A percentile compares a stretch with the other conserved stretches of the same genome.
phyloP scores from a whole-genome alignment of 2,797 vertebrate species.

The Squalus acanthias region DNA sequence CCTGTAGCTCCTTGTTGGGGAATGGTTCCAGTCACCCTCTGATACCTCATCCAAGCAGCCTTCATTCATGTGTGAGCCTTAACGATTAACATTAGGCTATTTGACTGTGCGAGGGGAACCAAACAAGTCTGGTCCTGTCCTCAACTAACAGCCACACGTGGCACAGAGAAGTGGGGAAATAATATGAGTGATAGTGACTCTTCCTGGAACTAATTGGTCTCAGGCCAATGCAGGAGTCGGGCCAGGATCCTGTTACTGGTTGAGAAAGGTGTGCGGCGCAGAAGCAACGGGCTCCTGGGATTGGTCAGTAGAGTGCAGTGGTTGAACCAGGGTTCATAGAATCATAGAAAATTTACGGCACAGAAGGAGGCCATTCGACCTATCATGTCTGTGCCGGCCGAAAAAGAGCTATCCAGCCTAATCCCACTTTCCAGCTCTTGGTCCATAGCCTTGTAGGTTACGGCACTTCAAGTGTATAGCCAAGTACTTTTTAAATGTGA shows the following conservation, averaged over 20 bases:
- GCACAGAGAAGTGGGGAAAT: not conserved
- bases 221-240: not conserved
- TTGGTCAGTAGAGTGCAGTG: not conserved
- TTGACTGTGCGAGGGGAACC: not conserved
- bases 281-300: not conserved
- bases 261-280: not conserved
- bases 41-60: not conserved
- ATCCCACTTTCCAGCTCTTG: too few species aligned
- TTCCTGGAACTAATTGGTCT: not conserved
- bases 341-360: too few species aligned
- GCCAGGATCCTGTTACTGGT: not conserved
- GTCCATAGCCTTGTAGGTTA: too few species aligned
- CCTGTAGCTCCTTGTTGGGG: not conserved
- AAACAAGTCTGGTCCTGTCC: not conserved
- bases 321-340: not conserved
- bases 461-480: too few species aligned
- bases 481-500: too few species aligned
- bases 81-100: not conserved
- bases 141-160: not conserved
- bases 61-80: not conserved
- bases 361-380: too few species aligned
- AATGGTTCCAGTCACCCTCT: not conserved
- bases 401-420: too few species aligned
- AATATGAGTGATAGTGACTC: not conserved
- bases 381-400: too few species aligned